phyloP scores from a whole-genome alignment of 2,888 invertebrate genomes.

The Neocrepidodera transversa region DNA sequence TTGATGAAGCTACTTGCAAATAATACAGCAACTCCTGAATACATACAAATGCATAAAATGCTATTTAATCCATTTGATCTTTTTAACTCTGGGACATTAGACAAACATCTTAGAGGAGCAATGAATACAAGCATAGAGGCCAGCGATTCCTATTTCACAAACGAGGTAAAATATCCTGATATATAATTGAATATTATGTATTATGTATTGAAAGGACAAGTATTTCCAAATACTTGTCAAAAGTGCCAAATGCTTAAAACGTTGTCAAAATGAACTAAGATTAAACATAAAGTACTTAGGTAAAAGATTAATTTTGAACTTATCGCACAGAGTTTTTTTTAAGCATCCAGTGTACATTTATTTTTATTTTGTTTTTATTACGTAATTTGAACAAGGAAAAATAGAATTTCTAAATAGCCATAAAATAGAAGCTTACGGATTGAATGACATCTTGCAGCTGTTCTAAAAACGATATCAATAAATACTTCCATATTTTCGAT shows the following conservation, averaged over 20 bases:
- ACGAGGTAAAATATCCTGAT: constrained; percentile 69
- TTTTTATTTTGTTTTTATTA: background rate
- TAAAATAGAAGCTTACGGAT: too few relatives aligned
- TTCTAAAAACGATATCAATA: background rate
- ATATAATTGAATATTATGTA: too few relatives aligned
- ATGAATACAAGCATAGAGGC: constrained; percentile 69
- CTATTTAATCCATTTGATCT: constrained; percentile 80
- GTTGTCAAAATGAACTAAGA: too few relatives aligned
- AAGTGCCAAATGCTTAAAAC: too few relatives aligned
- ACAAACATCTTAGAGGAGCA: constrained; percentile 71
- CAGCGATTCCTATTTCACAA: constrained; percentile 69
- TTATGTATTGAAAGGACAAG: too few relatives aligned
- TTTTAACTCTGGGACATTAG: constrained; percentile 69
- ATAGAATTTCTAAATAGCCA: too few relatives aligned
- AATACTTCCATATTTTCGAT: too few relatives aligned
- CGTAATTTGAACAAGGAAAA: background rate
- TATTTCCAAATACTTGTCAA: too few relatives aligned
- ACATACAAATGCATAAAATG: constrained; percentile 78
- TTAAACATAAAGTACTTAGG: too few relatives aligned
- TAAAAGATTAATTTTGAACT: too few relatives aligned
- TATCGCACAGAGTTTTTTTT: too few relatives aligned
- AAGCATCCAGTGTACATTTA: too few relatives aligned
- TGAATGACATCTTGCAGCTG: background rate
- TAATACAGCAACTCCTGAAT: constrained; percentile 62
- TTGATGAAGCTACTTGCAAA: constrained; percentile 72